Conservation (phyloP, 2,113 vertebrate species). For the Sorex araneus region DNA sequence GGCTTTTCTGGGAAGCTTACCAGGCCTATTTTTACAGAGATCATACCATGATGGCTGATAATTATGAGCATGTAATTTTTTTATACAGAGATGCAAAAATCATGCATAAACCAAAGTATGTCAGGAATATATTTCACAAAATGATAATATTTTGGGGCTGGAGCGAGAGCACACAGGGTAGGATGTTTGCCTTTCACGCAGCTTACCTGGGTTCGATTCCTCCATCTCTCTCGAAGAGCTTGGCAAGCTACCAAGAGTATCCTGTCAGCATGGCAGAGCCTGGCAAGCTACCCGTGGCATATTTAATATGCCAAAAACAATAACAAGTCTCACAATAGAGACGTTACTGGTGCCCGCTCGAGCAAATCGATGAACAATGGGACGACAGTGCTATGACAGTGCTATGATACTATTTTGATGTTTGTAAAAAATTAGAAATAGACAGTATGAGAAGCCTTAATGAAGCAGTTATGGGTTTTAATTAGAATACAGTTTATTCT, state of each 20-base stretch:
- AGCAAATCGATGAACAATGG: too few relatives aligned
- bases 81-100: constrained; percentile 11
- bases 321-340: too few relatives aligned
- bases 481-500: not conserved
- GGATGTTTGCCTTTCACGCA: too few relatives aligned
- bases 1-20: not conserved
- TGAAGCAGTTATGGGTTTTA: not conserved
- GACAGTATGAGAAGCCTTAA: constrained; percentile 4
- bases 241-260: too few relatives aligned
- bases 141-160: constrained; percentile 40
- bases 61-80: not conserved
- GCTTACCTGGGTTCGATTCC: too few relatives aligned
- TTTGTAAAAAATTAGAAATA: not conserved
- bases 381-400: too few relatives aligned
- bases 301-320: too few relatives aligned
- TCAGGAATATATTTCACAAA: constrained; percentile 55
- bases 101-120: not conserved
- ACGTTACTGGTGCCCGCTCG: too few relatives aligned
- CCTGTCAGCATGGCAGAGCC: too few relatives aligned
- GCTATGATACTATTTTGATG: constrained; percentile 16
- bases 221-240: too few relatives aligned
- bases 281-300: too few relatives aligned
- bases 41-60: not conserved
- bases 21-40: not conserved
- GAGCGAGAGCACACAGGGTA: too few relatives aligned